Evolutionary conservation across 2,113 vertebrate genomes (phyloP).

Genomic region (Ciconia stormi): DNA sequence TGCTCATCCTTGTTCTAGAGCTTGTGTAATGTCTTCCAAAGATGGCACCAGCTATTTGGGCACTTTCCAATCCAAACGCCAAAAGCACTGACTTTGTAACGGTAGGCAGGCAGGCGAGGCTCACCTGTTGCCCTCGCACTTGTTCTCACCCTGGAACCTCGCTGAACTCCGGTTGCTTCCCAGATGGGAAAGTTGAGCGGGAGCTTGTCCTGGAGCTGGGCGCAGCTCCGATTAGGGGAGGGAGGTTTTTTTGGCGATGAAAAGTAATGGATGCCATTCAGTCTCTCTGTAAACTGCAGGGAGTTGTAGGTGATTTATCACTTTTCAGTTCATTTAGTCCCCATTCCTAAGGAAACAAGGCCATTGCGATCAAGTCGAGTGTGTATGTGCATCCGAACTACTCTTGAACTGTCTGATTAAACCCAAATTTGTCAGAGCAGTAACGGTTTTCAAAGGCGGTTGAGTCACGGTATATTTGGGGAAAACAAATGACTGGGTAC

Average conservation of each 20-base stretch:
- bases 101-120: neutral
- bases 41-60: neutral
- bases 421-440: neutral
- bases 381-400: neutral
- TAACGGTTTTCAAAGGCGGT: accelerated
- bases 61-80: neutral
- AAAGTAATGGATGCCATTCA: accelerated
- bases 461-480: neutral
- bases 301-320: neutral
- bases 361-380: accelerated
- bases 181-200: neutral
- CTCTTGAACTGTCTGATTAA: neutral
- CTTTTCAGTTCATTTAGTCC: neutral
- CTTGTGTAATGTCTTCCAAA: neutral
- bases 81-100: neutral
- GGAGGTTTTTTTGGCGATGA: neutral
- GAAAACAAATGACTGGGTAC: neutral
- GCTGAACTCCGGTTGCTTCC: neutral
- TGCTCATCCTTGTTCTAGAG: neutral
- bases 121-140: neutral
- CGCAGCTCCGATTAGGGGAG: accelerated
- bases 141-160: neutral
- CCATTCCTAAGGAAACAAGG: neutral
- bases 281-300: accelerated
- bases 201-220: neutral